Base-by-base conservation (phyloP, 2,888 invertebrate species). In the Cheilosia grossa region DNA sequence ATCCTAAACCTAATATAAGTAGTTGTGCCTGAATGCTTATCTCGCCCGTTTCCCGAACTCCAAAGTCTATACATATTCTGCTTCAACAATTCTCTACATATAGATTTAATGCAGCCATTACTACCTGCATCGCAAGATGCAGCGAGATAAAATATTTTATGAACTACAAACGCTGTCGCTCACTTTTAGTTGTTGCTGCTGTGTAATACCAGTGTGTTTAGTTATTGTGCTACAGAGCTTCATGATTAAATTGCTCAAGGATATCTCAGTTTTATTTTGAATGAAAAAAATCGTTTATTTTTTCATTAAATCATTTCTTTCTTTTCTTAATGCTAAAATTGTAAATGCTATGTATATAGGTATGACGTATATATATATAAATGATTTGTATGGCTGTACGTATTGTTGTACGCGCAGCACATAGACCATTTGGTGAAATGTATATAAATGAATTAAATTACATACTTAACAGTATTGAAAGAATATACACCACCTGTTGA, bases 261-360 rank as follows among this genome's bases (percentile, higher is more conserved):
- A 74, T 80, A 58, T 79, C 56, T 77, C 51, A 47, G 69, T 86
- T 86, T 86, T 81, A 67, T 81, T 85, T 81, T 75, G 69, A 86
- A 82, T 81, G 82, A 86, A 86, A 86, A 86, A 86, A 86, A 77
- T 78, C 82, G 63, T 86, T 86, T 82, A 82, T 86, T 86, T 86
- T 86, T 86, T 86, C 86, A 86, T 82, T 77, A 69, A 67, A 69
- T 81, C 73, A 80, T 80, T 80, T 73, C 63, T 51, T 51, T 51
- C 24, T 51, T 44, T 75, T 85, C 85, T 85, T 85, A 85, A 63
- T 40, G 44, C 83, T 83, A 80, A 69, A 80, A 64, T 59, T 69
- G 42, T 58, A 61, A 63, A 78, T 61, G 66, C 42, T 67, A 56
- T 73, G 44, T 42, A 69, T 53, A 70, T 77, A 54, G 67, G 37